Evolutionary conservation across 2,888 invertebrate genomes (phyloP).

Genomic region (Podabrus alpinus): DNA sequence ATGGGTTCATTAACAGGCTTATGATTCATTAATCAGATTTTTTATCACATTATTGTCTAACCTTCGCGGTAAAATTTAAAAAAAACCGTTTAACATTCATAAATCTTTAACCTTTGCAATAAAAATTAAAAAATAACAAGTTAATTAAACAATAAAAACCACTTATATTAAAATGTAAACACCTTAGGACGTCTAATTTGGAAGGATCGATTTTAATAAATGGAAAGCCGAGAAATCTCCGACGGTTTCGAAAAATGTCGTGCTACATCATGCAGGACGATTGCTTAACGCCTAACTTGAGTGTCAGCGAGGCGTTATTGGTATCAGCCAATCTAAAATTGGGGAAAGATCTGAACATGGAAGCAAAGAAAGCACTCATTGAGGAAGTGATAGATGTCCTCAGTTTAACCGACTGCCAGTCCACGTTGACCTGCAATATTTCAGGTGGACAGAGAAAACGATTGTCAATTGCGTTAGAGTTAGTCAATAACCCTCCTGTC

Average conservation of each 20-base stretch:
- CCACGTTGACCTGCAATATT: constrained; percentile 79
- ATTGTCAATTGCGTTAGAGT: constrained; percentile 86
- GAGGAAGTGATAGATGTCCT: constrained; percentile 85
- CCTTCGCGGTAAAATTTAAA: neutral
- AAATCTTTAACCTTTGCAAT: too few species aligned
- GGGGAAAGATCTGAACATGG: constrained; percentile 73
- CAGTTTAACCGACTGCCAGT: constrained; percentile 76
- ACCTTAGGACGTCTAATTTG: constrained; percentile 77
- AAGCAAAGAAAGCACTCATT: constrained; percentile 79
- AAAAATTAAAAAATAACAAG: too few species aligned
- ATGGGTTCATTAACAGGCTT: neutral
- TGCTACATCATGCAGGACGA: constrained; percentile 98
- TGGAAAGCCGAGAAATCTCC: constrained; percentile 82
- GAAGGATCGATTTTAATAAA: constrained; percentile 87
- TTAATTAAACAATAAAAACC: too few species aligned
- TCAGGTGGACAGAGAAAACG: constrained; percentile 92
- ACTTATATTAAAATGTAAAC: too few species aligned
- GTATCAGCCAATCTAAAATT: constrained; percentile 93
- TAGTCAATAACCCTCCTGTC: constrained; percentile 94
- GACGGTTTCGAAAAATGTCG: constrained; percentile 89
- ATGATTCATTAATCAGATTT: too few species aligned
- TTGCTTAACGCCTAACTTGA: constrained; percentile 84
- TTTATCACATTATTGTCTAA: neutral
- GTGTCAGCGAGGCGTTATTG: constrained; percentile 90
- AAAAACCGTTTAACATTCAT: too few species aligned